phyloP scores from a whole-genome alignment of 1,140 invertebrate species.

The Hesperophylax magnus region DNA sequence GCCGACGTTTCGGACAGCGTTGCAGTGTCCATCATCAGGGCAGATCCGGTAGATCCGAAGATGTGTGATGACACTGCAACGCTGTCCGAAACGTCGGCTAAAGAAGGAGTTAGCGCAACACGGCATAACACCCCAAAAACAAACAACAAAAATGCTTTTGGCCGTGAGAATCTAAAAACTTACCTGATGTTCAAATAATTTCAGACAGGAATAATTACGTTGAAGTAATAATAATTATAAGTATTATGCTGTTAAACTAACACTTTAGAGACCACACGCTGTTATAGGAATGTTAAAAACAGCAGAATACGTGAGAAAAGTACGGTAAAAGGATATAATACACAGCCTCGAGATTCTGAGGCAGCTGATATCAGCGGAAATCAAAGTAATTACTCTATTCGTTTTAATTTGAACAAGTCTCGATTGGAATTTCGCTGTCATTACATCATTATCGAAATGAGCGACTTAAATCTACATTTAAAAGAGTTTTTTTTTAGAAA shows the following conservation, averaged over 20 bases:
- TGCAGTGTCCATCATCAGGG: too few species aligned
- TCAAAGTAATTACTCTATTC: not conserved
- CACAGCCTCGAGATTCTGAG: not conserved
- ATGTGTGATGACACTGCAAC: too few species aligned
- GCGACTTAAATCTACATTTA: not conserved
- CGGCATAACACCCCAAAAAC: too few species aligned
- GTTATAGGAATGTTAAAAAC: not conserved
- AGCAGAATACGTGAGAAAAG: conserved; percentile 1
- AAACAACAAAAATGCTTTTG: too few species aligned
- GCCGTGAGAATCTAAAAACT: too few species aligned
- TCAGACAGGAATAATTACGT: too few species aligned
- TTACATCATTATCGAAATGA: not conserved
- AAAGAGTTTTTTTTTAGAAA: not conserved
- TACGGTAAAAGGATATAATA: not conserved
- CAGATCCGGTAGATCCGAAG: too few species aligned
- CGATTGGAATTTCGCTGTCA: not conserved
- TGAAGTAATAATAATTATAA: too few species aligned
- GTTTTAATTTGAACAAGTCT: not conserved
- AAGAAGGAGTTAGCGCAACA: too few species aligned
- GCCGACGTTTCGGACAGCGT: too few species aligned
- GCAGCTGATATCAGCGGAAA: conserved; percentile 8
- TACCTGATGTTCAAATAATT: too few species aligned
- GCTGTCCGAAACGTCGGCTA: too few species aligned
- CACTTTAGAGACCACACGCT: not conserved
- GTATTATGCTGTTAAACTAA: not conserved